Evolutionary conservation across 2,113 vertebrate genomes (phyloP).

Genomic region (Gopherus flavomarginatus): DNA sequence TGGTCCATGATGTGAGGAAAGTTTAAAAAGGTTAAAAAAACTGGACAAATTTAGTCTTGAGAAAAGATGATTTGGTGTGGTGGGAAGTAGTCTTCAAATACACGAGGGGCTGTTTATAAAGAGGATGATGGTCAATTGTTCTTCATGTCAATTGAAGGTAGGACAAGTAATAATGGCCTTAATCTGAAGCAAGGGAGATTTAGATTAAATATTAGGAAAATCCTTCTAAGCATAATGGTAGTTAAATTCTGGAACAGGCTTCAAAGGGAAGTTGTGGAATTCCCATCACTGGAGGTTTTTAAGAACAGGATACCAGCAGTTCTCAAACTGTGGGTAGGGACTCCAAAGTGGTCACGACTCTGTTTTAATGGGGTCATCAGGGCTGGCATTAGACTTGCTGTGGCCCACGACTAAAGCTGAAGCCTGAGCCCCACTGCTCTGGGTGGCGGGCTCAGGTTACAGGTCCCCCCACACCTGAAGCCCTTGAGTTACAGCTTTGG

Average conservation of each 20-base stretch:
- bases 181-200: background rate
- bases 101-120: background rate
- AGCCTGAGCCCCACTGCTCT: no score
- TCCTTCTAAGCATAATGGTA: background rate
- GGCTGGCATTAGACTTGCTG: no score
- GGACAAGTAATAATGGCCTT: background rate
- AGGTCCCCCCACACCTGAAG: no score
- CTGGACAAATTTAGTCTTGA: background rate
- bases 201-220: background rate
- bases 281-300: background rate
- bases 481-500: no score
- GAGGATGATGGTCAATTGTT: background rate
- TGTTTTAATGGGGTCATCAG: no score
- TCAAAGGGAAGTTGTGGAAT: background rate
- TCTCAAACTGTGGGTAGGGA: no score
- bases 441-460: no score
- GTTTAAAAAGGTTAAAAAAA: background rate
- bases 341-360: no score
- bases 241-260: background rate
- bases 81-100: background rate
- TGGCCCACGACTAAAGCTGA: no score
- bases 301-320: background rate
- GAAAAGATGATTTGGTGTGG: background rate
- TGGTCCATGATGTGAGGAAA: no score
- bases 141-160: background rate